These are phyloP conservation scores for Carassius gibelio DNA, from an alignment of 2,113 vertebrate genomes.

Conservation along the genomic window DNA sequence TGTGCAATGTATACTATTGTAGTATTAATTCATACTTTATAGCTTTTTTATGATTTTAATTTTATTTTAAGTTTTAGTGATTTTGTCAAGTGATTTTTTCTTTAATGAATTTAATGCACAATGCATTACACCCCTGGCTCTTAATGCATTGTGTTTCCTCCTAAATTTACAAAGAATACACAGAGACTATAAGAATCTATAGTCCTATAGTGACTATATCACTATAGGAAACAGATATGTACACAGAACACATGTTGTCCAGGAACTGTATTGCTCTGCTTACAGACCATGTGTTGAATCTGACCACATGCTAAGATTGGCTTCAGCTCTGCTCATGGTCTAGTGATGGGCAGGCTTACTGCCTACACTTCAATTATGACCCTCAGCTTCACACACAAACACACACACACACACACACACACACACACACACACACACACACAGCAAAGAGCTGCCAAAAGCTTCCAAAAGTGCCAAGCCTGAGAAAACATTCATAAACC, in stretches of 20 bases:
- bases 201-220: too few species aligned
- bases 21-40: neutral
- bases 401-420: too few species aligned
- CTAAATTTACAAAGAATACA: too few species aligned
- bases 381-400: slow-evolving; percentile 10
- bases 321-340: slow-evolving; percentile 15
- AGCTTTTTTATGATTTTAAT: neutral
- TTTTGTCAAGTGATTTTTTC: neutral
- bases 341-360: slow-evolving; percentile 12
- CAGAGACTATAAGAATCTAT: too few species aligned
- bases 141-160: too few species aligned
- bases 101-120: too few species aligned
- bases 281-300: neutral
- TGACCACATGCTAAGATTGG: slow-evolving; percentile 1
- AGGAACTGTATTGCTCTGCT: neutral
- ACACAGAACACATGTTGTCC: neutral
- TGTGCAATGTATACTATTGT: neutral
- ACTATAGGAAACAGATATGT: too few species aligned
- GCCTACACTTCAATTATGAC: slow-evolving; percentile 14
- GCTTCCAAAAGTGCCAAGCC: slow-evolving; percentile 25
- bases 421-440: neutral
- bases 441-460: slow-evolving; percentile 14
- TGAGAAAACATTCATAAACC: slow-evolving; percentile 15
- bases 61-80: neutral
- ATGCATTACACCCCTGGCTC: too few species aligned